Evolutionary conservation across 2,113 vertebrate genomes (phyloP), one percentile per base, ranked within the genome.

Genomic region (Syrmaticus mikado): DNA sequence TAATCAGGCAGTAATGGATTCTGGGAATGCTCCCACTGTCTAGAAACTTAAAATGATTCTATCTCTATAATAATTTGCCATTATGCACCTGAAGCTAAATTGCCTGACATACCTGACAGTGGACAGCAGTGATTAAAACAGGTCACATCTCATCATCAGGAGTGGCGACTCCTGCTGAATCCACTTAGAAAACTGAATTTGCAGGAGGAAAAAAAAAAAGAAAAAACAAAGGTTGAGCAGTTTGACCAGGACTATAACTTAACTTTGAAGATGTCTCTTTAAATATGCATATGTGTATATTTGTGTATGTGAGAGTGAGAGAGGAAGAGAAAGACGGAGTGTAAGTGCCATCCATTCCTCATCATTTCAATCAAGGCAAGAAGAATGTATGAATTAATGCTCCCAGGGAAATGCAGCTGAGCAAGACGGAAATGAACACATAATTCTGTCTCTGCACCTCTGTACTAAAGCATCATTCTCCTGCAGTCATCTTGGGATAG

Each of bases 1-100:
- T 97, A 97, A 98, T 98, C 97, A 98, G 95, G 90, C 96, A 89
- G 92, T 97, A 97, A 97, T 98, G 97, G 96, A 97, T 97, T 97
- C 97, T 97, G 97, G 97, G 96, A 97, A 97, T 89, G 97, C 84
- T 97, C 96, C 92, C 96, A 97, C 97, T 95, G 97, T 96, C 96
- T 94, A 97, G 95, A 97, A 98, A 98, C 93, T 96, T 97, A 93
- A 96, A 97, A 97, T 96, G 95, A 95, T 97, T 97, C 96, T 94
- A 61, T 91, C 95, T 96, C 92, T 95, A 43, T 95, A 96, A 97
- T 97, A 97, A 97, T 96, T 97, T 96, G 94, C 96, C 91, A 97
- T 97, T 97, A 96, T 95, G 96, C 96, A 97, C 97, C 96, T 97
- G 93, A 92, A 97, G 90, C 89, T 82, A 97, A 97, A 97, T 97